Evolutionary conservation across 2,113 vertebrate species (phyloP), one percentile per base, ranked within the genome.

Genomic region (Benitochromis conjunctus): DNA sequence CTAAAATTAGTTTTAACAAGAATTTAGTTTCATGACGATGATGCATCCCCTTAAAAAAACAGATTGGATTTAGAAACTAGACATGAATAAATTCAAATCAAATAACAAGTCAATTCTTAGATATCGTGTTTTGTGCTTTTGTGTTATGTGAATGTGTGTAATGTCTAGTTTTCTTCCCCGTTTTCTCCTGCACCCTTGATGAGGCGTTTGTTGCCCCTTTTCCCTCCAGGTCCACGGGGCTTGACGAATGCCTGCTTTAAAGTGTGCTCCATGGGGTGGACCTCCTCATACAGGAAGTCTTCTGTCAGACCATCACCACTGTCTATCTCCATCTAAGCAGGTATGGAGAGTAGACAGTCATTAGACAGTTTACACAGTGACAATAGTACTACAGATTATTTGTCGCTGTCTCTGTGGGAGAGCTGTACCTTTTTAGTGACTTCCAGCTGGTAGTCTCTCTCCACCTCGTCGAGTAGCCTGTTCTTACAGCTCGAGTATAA

Each of bases 401-500:
- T 62, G n/a, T 36, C 54, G 34, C 10, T 12, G 10, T 77, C 41
- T 74, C 9, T 79, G 29, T 38, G 24, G n/a, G 24, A 13, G 60
- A 57, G 9, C 24, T 71, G 74, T 90, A 99, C 98, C 98, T 99
- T 99, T 95, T 99, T 99, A 87, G 95, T 95, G 88, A 99, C 97
- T 92, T 99, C 97, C 93, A 99, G 95, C 79, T 96, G 97, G 80
- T 98, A 99, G 76, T 98, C 97, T 94, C 97, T 97, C 94, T 99
- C 99, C 85, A 97, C 98, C 0, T 98, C 98, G 83, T 99, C 98
- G 10, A 99, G 96, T 88, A 99, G 96, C 31, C 97, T 96, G 95
- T 98, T 98, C 96, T 99, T 99, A 95, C 99, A 99, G 96, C 99
- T 99, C 86, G 98, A 99, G 91, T 99, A 99, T 36, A 99, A 94